Base-by-base conservation (phyloP, 2,113 vertebrate species). In the Chascanopsetta lugubris region DNA sequence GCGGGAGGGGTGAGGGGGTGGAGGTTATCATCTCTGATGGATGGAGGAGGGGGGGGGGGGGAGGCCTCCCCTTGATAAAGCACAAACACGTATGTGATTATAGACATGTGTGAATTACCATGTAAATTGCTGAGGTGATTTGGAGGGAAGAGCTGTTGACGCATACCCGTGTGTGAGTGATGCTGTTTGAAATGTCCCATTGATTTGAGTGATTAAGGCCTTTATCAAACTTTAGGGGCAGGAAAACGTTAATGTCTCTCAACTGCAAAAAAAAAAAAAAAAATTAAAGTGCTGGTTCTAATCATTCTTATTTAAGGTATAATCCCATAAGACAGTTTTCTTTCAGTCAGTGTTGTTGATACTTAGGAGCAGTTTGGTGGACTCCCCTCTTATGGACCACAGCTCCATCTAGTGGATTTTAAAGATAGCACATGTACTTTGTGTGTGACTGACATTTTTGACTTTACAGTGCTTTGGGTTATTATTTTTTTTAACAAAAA, bases 331-430 rank as follows among this genome's bases (percentile, higher is more conserved):
- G 15, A 36, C 15, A 13, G 15, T 36, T 4, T 4, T 12, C 11
- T 2, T 36, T 36, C 3, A 36, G 11, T 13, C 10, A 15, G 34
- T 46, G 21, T 40, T 24, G 26, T 56, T 12, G 13, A n/a, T 6
- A n/a, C 32, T 25, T 8, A 3, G 9, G 57, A 51, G 45, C 8
- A n/a, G n/a, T n/a, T n/a, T n/a, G n/a, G n/a, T n/a, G n/a, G n/a
- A n/a, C n/a, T n/a, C n/a, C n/a, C n/a, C n/a, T n/a, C n/a, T n/a
- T 18, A 1, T 9, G 36, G 12, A 2, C 32, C 1, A 48, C 47
- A 40, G 66, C 83, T 1, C 87, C 82, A 71, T 81, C 87, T 81
- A 68, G 83, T 87, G 89, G 83, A 10, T 45, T 6, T 9, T 1
- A 36, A 48, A 12, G 1, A 34, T 9, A 32, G 24, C 2, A 43